phyloP scores from a whole-genome alignment of 1,140 invertebrate genomes.

The Agraylea sexmaculata region DNA sequence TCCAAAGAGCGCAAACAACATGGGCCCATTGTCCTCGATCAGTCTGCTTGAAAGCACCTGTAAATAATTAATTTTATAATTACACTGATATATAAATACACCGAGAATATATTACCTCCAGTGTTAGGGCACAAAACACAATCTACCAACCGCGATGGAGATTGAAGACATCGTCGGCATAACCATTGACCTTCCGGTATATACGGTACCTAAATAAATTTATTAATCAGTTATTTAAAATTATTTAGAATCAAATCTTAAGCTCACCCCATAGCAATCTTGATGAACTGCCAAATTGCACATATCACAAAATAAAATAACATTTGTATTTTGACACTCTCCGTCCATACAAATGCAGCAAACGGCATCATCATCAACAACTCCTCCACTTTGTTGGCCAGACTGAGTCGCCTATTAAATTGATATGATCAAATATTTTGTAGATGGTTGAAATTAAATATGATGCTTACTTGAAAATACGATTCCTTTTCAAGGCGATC shows the following conservation, averaged over 20 bases:
- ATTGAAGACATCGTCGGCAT: conserved; percentile 88
- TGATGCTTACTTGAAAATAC: conserved; percentile 65
- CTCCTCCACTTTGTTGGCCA: conserved; percentile 56
- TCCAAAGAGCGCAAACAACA: conserved; percentile 97
- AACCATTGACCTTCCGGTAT: conserved; percentile 99
- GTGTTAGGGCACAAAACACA: conserved; percentile 97
- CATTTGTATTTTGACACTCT: conserved; percentile 94
- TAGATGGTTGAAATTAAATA: not conserved
- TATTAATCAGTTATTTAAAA: not conserved
- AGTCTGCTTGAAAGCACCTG: conserved; percentile 94
- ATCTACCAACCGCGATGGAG: conserved; percentile 88
- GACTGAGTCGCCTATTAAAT: conserved; percentile 42
- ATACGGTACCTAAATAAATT: conserved; percentile 60
- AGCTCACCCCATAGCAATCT: conserved; percentile 87
- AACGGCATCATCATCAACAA: conserved; percentile 94
- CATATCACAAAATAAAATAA: conserved; percentile 97
- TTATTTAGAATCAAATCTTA: not conserved
- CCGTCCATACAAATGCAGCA: conserved; percentile 94
- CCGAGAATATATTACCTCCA: conserved; percentile 45
- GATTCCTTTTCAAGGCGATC: conserved; percentile 96
- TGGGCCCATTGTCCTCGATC: conserved; percentile 95
- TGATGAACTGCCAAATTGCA: conserved; percentile 98
- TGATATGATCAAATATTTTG: conserved; percentile 20
- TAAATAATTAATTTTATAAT: conserved; percentile 12
- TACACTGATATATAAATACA: conserved; percentile 6